Base-by-base conservation (phyloP, 2,888 invertebrate genomes). In the Tenthredo mesomela region DNA sequence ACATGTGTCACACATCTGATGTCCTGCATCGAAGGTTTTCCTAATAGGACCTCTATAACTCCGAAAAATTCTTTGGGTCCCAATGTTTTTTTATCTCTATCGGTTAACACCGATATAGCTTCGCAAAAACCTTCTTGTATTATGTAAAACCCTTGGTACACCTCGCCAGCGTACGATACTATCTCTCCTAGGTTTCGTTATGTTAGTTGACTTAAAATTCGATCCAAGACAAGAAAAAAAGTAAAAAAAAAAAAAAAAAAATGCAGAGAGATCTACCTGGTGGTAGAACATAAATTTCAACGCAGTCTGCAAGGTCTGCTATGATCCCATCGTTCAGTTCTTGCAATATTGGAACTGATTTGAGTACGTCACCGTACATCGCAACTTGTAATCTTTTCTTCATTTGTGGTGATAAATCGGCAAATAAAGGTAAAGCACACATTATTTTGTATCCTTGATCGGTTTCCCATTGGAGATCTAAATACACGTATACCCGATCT, bases 71-170 rank as follows among this genome's bases (percentile, higher is more conserved):
- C 75, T 9, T 75, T 80, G 3, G 88, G 89, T 2, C 88, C 88
- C 25, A 88, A 58, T n/a, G 88, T 85, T 65, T 85, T 87, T 70
- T 88, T 87, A 25, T 85, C 85, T 85, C 86, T 84, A 10, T 87
- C 86, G 12, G 87, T 85, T 10, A 86, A 87, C 29, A 87, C 86
- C 10, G 88, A 87, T 84, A 88, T 87, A 47, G 87, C 89, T 86
- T 89, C 88, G 67, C 89, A 89, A 84, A 86, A 89, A 33, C 89
- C 89, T 71, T 86, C 85, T 75, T 88, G 88, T 54, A 89, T 88
- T 65, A 89, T 85, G 83, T 87, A 89, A 88, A 89, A 88, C 10
- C 87, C 86, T 37, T 85, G 84, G 47, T 86, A 84, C 21, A 86
- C 87, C 85, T 88, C 88, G 10, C 89, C 88, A 21, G 89, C 87